These are phyloP conservation scores for Herminia tarsipennalis DNA, from an alignment of 2,888 invertebrate genomes.

Conservation along the genomic window DNA sequence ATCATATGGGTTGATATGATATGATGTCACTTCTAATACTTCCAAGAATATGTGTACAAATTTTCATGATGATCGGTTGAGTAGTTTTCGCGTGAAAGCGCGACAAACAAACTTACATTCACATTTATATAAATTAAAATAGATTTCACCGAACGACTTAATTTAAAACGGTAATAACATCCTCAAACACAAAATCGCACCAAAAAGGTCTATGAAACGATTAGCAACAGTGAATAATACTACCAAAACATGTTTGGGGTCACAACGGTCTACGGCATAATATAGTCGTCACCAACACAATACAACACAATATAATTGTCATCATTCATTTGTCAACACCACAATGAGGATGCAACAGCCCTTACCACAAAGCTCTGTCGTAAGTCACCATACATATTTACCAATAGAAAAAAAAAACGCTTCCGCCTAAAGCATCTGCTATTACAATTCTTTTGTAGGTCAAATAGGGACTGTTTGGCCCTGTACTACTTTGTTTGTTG, in stretches of 20 bases:
- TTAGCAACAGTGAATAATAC: constrained; percentile 38
- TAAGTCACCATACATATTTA: constrained; percentile 52
- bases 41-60: no score
- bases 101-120: no score
- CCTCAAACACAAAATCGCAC: not conserved
- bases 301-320: constrained; percentile 78
- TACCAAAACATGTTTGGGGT: constrained; percentile 31
- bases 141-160: no score
- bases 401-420: constrained; percentile 50
- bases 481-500: no score
- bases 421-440: constrained; percentile 69
- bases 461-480: constrained; percentile 65
- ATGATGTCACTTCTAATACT: no score
- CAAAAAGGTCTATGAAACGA: constrained; percentile 14
- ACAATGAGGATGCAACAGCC: constrained; percentile 52
- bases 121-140: no score
- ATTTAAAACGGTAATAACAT: no score
- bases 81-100: no score
- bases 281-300: constrained; percentile 71
- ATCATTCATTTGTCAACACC: constrained; percentile 78
- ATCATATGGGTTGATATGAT: no score
- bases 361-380: constrained; percentile 56
- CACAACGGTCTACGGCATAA: constrained; percentile 54
- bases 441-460: constrained; percentile 67
- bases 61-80: no score